These are phyloP conservation scores for Morpho deidamia DNA, from an alignment of 2,888 invertebrate genomes.

Conservation along the genomic window DNA sequence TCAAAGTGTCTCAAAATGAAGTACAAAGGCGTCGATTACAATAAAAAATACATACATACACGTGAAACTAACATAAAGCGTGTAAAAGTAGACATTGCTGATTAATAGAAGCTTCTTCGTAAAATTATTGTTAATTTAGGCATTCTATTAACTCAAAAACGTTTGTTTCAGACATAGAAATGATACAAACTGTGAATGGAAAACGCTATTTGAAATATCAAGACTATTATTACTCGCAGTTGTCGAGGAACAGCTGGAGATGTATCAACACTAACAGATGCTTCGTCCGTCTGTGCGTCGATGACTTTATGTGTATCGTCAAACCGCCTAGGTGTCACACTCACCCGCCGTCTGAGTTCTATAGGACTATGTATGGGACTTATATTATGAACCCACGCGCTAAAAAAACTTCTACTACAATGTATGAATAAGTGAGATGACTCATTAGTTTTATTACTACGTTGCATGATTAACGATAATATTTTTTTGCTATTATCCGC, in stretches of 20 bases:
- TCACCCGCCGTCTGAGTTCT: slow-evolving; percentile 10
- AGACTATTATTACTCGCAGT: slow-evolving; percentile 41
- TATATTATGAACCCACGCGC: background rate
- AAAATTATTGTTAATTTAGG: no score
- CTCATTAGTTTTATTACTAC: no score
- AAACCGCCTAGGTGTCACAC: slow-evolving; percentile 3
- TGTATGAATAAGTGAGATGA: background rate
- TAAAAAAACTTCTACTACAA: no score
- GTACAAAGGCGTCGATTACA: no score
- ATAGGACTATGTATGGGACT: background rate
- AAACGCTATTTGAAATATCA: slow-evolving; percentile 39
- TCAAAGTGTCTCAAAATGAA: no score
- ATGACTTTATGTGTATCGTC: slow-evolving; percentile 2
- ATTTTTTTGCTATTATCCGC: no score
- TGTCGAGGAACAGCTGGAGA: slow-evolving; percentile 28
- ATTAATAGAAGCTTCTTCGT: no score
- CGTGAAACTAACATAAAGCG: no score
- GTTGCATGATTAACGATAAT: no score
- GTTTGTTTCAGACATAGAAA: slow-evolving; percentile 15
- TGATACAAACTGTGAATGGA: slow-evolving; percentile 36
- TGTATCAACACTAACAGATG: slow-evolving; percentile 35
- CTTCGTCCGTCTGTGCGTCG: slow-evolving; percentile 23
- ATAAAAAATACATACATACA: no score
- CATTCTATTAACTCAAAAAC: background rate
- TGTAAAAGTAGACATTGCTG: no score